Base-by-base conservation (phyloP, 2,888 invertebrate genomes). In the Tiliacea citrago region DNA sequence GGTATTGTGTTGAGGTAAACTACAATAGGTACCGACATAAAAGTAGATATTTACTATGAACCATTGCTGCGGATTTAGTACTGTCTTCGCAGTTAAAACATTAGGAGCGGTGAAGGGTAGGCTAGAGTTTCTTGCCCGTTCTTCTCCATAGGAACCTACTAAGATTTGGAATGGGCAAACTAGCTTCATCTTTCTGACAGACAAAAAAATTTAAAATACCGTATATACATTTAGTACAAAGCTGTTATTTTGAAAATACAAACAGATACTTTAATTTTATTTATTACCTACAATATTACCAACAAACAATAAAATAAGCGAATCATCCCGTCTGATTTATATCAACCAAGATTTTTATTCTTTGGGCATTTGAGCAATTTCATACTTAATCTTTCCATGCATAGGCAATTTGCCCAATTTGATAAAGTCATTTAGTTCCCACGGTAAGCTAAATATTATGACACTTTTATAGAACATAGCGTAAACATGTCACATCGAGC, bases 1-100 rank as follows among this genome's bases (percentile, higher is more conserved):
- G 21, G 58, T 69, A 58, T 68, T 81, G 63, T 68, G 51, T 39
- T 75, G 81, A 73, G 53, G 47, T 73, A 62, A 74, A 74, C 12
- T 74, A 62, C 74, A 74, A 42, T 47, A 24, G 10, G 4, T 45
- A 51, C n/a, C n/a, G n/a, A n/a, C 45, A 42, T 6, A 35, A 29
- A 67, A 18, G 49, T 53, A 51, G n/a, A 53, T 68, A 78, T 74
- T 62, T 75, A 45, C 9, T 42, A 53, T 35, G 51, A 51, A 51
- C 8, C 9, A 21, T 51, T 51, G 51, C 9, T 51, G 18, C 2
- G 5, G 49, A 49, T 6, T 49, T 49, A 16, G 16, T 47, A 47
- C 16, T 16, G 5, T 47, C 47, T 47, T 47, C 47, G 0, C 6
- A 16, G 47, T 13, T 47, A 13, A 39, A 47, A 47, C 47, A 47